These are phyloP conservation scores for Nasua narica DNA, from an alignment of 2,797 vertebrate genomes.

Conservation along the genomic window DNA sequence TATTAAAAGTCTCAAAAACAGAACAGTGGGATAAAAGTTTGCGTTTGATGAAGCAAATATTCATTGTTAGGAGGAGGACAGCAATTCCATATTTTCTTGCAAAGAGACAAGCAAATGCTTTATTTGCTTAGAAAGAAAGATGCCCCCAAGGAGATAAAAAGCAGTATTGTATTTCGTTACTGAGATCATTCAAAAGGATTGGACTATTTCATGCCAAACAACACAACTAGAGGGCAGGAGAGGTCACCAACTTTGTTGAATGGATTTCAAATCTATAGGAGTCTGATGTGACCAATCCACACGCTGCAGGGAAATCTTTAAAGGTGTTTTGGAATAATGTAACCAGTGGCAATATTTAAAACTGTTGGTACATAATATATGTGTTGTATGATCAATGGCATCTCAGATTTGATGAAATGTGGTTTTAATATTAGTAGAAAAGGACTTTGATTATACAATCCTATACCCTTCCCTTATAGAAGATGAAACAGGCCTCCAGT, in stretches of 20 bases:
- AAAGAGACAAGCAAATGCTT: background rate
- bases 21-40: background rate
- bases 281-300: background rate
- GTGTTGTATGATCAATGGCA: background rate
- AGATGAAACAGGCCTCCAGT: background rate
- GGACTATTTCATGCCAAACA: background rate
- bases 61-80: background rate
- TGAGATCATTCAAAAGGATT: background rate
- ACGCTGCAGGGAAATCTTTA: background rate
- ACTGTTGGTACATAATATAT: background rate
- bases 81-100: background rate
- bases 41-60: background rate
- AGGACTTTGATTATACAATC: background rate
- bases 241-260: background rate
- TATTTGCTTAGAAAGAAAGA: slow-evolving; percentile 25
- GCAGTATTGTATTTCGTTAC: background rate
- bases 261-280: background rate
- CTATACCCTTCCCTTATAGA: background rate
- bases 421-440: background rate
- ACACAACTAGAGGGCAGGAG: background rate
- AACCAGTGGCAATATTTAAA: background rate
- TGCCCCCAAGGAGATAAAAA: background rate
- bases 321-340: slow-evolving; percentile 15
- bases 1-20: background rate
- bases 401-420: background rate